Conservation (phyloP, 2,797 vertebrate genomes). For the Coregonus suidteri region DNA sequence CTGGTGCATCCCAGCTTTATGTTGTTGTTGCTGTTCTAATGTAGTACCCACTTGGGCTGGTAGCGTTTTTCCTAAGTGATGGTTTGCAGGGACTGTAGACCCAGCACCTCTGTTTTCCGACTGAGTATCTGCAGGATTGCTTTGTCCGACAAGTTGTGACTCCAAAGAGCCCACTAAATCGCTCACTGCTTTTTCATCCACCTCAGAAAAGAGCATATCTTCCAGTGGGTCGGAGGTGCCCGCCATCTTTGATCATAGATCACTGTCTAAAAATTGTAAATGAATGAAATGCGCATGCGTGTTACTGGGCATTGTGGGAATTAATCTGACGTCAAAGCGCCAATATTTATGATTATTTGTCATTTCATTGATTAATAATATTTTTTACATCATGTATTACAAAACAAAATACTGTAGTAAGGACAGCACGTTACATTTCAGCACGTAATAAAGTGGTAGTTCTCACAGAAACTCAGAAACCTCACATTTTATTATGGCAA, state of each 20-base stretch:
- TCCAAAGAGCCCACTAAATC: constrained; percentile 86
- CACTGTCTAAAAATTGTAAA: constrained; percentile 59
- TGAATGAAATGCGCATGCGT: constrained; percentile 77
- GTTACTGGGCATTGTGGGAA: constrained; percentile 85
- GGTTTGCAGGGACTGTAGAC: constrained; percentile 72
- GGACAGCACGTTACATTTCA: no score
- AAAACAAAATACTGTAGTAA: no score
- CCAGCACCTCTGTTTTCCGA: constrained; percentile 72
- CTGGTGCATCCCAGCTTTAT: constrained; percentile 70
- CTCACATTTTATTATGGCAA: no score
- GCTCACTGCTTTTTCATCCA: constrained; percentile 89
- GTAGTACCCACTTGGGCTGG: constrained; percentile 76
- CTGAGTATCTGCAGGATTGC: constrained; percentile 63
- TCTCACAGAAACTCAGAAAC: no score
- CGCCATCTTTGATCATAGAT: constrained; percentile 80
- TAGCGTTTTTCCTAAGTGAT: constrained; percentile 78
- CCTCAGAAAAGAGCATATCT: constrained; percentile 88
- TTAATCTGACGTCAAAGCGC: constrained; percentile 72
- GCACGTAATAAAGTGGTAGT: no score
- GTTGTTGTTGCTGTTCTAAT: constrained; percentile 67
- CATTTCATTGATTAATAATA: not conserved
- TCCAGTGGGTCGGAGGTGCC: constrained; percentile 81
- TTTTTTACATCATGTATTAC: no score
- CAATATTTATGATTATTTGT: constrained; percentile 29
- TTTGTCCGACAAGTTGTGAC: constrained; percentile 81